These are phyloP conservation scores for Acestrorhynchus altus DNA, from an alignment of 2,797 vertebrate species.

Conservation along the genomic window DNA sequence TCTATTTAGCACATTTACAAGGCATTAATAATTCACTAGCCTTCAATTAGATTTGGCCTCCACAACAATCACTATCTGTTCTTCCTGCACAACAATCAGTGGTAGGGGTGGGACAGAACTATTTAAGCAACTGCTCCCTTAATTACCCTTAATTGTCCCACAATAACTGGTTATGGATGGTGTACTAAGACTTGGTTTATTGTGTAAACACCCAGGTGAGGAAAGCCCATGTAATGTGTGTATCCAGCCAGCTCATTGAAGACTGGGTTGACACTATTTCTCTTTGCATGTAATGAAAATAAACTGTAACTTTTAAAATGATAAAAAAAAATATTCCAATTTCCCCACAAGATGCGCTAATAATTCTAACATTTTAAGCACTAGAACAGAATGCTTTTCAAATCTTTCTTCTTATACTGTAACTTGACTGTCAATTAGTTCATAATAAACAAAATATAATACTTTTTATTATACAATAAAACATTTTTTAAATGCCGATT, in stretches of 20 bases:
- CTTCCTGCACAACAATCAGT: neutral
- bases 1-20: conserved; percentile 16
- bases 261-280: too few relatives aligned
- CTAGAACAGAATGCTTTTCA: too few relatives aligned
- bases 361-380: too few relatives aligned
- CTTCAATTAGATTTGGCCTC: neutral
- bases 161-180: neutral
- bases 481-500: too few relatives aligned
- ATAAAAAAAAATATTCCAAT: too few relatives aligned
- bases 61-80: neutral
- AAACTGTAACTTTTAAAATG: too few relatives aligned
- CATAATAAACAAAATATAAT: too few relatives aligned
- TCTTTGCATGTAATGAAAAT: too few relatives aligned
- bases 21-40: neutral
- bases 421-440: too few relatives aligned
- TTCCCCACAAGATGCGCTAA: too few relatives aligned
- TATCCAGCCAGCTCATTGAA: neutral
- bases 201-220: conserved; percentile 30
- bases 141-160: conserved; percentile 16
- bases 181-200: conserved; percentile 19
- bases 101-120: neutral
- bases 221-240: neutral
- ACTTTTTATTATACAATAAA: too few relatives aligned
- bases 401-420: too few relatives aligned
- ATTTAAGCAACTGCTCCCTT: conserved; percentile 30